Conservation (phyloP, 2,888 invertebrate species). For the Loripinus fragilis region DNA sequence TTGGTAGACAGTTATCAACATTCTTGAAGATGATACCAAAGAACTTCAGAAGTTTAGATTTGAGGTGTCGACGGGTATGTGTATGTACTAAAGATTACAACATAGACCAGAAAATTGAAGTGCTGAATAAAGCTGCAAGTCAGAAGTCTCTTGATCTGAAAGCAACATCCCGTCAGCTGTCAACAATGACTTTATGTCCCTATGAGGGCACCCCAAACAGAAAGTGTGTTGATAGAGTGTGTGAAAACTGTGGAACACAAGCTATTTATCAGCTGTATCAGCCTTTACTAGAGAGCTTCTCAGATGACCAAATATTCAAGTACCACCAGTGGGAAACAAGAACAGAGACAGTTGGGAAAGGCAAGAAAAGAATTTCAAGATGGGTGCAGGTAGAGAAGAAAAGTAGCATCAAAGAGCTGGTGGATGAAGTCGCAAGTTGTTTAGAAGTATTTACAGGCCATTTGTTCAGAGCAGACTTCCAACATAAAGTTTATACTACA, state of each 20-base stretch:
- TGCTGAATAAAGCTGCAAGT: conserved; percentile 29
- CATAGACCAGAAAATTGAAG: conserved; percentile 22
- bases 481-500: conserved; percentile 37
- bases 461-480: conserved; percentile 35
- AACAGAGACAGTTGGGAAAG: conserved; percentile 25
- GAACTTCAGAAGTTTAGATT: conserved; percentile 12
- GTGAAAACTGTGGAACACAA: conserved; percentile 17
- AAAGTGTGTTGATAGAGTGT: conserved; percentile 25
- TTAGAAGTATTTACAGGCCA: conserved; percentile 22
- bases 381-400: conserved; percentile 38
- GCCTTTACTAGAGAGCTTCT: neutral
- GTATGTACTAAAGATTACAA: conserved; percentile 32
- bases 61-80: conserved; percentile 37
- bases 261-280: neutral
- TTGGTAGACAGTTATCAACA: conserved; percentile 1
- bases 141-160: conserved; percentile 1
- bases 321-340: conserved; percentile 35
- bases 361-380: conserved; percentile 1
- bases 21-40: neutral
- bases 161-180: conserved; percentile 25
- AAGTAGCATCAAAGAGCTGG: conserved; percentile 2
- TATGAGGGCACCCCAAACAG: conserved; percentile 6
- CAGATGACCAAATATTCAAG: conserved; percentile 5
- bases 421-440: neutral
- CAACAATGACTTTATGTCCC: conserved; percentile 30